Conservation (phyloP, 2,888 invertebrate genomes). For the Epirrita christyi region DNA sequence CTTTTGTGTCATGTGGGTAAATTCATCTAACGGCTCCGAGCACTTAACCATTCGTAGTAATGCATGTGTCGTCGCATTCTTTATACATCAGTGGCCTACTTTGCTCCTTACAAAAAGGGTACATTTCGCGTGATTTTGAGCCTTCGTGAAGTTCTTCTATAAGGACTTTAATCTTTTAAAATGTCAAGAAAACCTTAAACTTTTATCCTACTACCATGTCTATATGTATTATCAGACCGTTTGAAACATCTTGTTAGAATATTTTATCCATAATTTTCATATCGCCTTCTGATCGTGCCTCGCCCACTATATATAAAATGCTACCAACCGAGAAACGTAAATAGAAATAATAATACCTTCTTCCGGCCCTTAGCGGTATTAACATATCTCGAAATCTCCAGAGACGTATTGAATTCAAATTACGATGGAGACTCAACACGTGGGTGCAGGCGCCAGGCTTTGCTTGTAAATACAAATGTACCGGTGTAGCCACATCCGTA, state of each 20-base stretch:
- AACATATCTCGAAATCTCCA: slow-evolving; percentile 56
- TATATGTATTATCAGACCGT: slow-evolving; percentile 5
- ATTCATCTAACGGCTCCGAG: slow-evolving; percentile 22
- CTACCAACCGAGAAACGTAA: slow-evolving; percentile 35
- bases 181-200: too few species aligned
- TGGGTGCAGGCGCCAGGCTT: slow-evolving; percentile 63
- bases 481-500: slow-evolving; percentile 3
- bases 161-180: too few species aligned
- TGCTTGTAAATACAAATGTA: slow-evolving; percentile 22
- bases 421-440: slow-evolving; percentile 48
- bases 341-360: slow-evolving; percentile 50
- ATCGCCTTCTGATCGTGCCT: slow-evolving; percentile 17
- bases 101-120: neutral
- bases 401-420: slow-evolving; percentile 74
- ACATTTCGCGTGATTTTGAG: neutral
- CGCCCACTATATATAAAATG: slow-evolving; percentile 43
- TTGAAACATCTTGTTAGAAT: slow-evolving; percentile 12
- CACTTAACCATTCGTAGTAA: slow-evolving; percentile 14
- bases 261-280: slow-evolving; percentile 19
- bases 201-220: too few species aligned
- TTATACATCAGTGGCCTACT: slow-evolving; percentile 4
- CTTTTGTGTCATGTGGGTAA: slow-evolving; percentile 29
- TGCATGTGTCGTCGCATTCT: slow-evolving; percentile 13
- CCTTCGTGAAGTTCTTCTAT: slow-evolving; percentile 1
- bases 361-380: slow-evolving; percentile 56